phyloP scores from a whole-genome alignment of 2,797 vertebrate genomes.

The Clarias platycephalus region DNA sequence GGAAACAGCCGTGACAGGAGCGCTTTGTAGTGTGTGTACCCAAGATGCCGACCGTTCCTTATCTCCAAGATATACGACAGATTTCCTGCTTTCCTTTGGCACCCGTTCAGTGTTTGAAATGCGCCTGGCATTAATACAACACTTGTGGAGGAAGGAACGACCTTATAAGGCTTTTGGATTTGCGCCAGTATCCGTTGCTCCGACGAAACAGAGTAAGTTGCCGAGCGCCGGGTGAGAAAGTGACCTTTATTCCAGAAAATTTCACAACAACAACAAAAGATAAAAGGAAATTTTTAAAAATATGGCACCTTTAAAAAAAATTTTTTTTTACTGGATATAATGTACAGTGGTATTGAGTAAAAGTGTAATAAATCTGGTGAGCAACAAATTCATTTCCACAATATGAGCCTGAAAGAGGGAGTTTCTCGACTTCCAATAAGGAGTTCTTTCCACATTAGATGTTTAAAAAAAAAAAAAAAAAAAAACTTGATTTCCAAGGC shows the following conservation, averaged over 20 bases:
- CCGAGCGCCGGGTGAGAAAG: neutral
- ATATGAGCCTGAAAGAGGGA: neutral
- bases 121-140: constrained; percentile 49
- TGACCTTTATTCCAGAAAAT: constrained; percentile 7
- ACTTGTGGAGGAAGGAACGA: constrained; percentile 54
- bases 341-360: neutral
- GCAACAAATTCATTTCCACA: constrained; percentile 8
- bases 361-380: neutral
- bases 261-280: neutral
- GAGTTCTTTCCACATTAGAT: constrained; percentile 30
- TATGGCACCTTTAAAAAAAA: no score
- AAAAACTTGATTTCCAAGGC: neutral
- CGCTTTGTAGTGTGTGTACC: constrained; percentile 59
- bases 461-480: neutral
- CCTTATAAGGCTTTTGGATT: constrained; percentile 56
- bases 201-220: constrained; percentile 2
- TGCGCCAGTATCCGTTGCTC: constrained; percentile 27
- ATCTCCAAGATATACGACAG: constrained; percentile 59
- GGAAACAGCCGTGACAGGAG: constrained; percentile 55
- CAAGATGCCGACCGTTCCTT: constrained; percentile 51
- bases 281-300: neutral
- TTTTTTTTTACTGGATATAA: neutral
- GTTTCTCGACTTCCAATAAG: neutral
- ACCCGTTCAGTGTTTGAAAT: constrained; percentile 46
- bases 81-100: constrained; percentile 61